phyloP scores from a whole-genome alignment of 2,797 vertebrate genomes.

The Siniperca scherzeri region DNA sequence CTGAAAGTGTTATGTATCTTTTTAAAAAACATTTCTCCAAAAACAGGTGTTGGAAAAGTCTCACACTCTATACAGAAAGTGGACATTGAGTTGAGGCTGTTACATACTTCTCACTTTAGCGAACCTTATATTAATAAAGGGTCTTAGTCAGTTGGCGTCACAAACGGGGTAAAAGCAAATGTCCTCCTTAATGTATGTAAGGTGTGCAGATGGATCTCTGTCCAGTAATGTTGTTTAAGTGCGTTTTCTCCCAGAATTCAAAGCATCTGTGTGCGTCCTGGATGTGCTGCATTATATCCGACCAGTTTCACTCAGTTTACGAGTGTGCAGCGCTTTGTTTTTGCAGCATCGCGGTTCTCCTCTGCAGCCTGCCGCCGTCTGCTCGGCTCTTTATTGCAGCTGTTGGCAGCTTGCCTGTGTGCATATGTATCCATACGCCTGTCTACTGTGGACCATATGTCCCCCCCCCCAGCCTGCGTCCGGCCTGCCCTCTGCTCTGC shows the following conservation, averaged over 20 bases:
- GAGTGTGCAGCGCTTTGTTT: background rate
- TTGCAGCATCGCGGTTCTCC: background rate
- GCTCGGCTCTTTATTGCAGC: constrained; percentile 17
- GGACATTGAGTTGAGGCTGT: no score
- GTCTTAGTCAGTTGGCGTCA: background rate
- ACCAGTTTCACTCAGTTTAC: background rate
- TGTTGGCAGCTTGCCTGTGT: constrained; percentile 36
- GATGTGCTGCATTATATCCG: background rate
- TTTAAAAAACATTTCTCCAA: no score
- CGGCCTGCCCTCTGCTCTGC: constrained; percentile 12
- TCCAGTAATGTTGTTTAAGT: background rate
- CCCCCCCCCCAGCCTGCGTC: background rate
- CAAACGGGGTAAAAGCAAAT: background rate
- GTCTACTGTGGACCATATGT: constrained; percentile 28
- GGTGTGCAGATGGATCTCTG: background rate
- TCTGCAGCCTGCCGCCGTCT: constrained; percentile 3
- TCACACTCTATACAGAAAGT: no score
- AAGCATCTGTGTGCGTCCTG: background rate
- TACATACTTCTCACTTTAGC: no score
- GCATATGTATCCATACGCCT: constrained; percentile 6
- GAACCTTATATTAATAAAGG: no score
- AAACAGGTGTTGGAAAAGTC: no score
- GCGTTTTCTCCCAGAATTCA: background rate
- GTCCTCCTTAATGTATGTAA: background rate
- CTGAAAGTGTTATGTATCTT: no score